phyloP scores from a whole-genome alignment of 2,113 vertebrate genomes.

The Malaclemys terrapin region DNA sequence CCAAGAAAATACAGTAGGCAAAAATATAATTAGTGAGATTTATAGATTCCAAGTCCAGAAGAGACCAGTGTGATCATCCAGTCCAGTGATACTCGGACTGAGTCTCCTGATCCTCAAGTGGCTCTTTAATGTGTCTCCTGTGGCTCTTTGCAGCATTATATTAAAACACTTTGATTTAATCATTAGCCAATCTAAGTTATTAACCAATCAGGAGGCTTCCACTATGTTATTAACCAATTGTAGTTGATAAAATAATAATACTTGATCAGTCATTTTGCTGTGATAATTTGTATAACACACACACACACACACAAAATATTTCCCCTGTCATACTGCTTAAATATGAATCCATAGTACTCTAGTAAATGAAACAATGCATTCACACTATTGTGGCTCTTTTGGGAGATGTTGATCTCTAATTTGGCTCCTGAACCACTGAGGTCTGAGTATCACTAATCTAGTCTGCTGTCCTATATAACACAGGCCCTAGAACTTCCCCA shows the following conservation, averaged over 20 bases:
- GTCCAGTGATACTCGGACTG: background rate
- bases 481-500: background rate
- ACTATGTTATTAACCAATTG: too few relatives aligned
- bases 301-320: too few relatives aligned
- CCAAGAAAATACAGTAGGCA: background rate
- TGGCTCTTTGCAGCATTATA: background rate
- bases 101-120: background rate
- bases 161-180: background rate
- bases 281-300: too few relatives aligned
- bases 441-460: background rate
- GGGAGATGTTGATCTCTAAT: background rate
- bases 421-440: background rate
- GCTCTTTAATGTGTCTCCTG: background rate
- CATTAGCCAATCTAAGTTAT: background rate
- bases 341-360: too few relatives aligned
- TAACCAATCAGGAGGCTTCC: background rate
- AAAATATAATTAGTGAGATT: background rate
- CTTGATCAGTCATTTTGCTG: too few relatives aligned
- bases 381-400: background rate
- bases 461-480: background rate
- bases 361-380: background rate
- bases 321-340: too few relatives aligned
- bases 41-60: background rate
- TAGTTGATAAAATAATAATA: too few relatives aligned
- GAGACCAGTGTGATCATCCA: background rate